Base-by-base conservation (phyloP, 2,797 vertebrate species). In the Falco biarmicus region DNA sequence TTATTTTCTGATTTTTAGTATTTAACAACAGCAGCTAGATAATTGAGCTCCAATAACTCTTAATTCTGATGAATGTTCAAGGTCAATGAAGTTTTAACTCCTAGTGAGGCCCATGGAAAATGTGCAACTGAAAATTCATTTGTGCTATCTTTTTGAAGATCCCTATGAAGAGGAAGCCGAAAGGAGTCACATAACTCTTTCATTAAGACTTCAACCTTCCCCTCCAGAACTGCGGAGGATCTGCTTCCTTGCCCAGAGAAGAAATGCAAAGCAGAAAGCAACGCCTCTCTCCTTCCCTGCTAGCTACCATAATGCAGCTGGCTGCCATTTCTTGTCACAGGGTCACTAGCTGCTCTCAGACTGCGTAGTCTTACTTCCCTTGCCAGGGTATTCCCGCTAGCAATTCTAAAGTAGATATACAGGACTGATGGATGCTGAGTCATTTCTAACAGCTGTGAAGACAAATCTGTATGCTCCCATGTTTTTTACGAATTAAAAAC, bases 11-110 rank as follows among this genome's bases (percentile, higher is more conserved):
- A 70, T 89, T 96, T 95, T 93, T 87, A 94, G 48, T 84, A 76
- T 94, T 80, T 56, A 97, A 91, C 57, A 81, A 26, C 75, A 85
- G 73, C 95, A 95, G 80, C 28, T 90, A 87, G 74, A 87, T 94
- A 97, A 96, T 9, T 59, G 65, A 91, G 48, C 57, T 76, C 48
- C 57, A 69, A 34, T 26, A 95, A 86, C 83, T 93, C 80, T 32
- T 56, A 73, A 89, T 53, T 56, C 31, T 51, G 53, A 69, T 51
- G 26, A 57, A 75, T 13, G 60, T 70, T 91, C 89, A 85, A 82
- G 32, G 81, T 50, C 68, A 56, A 53, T 45, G 66, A 41, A 78
- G 32, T 76, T 85, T 63, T 57, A 79, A 39, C 47, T 87, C 45
- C 69, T 18, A 31, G 10, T 10, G 75, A 80, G 59, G 84, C 63